phyloP scores from a whole-genome alignment of 2,888 invertebrate species.

The Heteromurus nitidus region DNA sequence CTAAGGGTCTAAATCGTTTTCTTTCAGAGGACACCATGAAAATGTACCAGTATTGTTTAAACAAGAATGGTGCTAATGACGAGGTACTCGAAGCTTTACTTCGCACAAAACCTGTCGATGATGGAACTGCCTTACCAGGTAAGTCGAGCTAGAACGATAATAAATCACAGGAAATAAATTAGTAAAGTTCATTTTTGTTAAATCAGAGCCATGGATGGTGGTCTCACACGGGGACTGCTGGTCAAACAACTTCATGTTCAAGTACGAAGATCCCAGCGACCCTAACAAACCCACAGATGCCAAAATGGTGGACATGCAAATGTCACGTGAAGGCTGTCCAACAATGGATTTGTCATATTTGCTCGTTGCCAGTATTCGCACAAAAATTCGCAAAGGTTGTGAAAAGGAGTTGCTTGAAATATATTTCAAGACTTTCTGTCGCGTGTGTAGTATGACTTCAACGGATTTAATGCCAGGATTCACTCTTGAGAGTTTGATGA shows the following conservation, averaged over 20 bases:
- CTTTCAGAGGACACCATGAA: neutral
- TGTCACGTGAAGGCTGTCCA: slow-evolving; percentile 56
- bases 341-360: slow-evolving; percentile 60
- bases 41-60: neutral
- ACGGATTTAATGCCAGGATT: slow-evolving; percentile 31
- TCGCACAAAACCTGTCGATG: slow-evolving; percentile 10
- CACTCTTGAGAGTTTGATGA: slow-evolving; percentile 7
- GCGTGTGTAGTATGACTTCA: slow-evolving; percentile 18
- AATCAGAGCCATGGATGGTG: slow-evolving; percentile 59
- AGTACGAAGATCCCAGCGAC: slow-evolving; percentile 40
- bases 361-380: slow-evolving; percentile 43
- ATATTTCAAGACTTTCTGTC: slow-evolving; percentile 42
- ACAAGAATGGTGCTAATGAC: slow-evolving; percentile 29
- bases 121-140: neutral
- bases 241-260: slow-evolving; percentile 68
- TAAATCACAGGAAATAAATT: neutral
- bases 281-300: slow-evolving; percentile 43
- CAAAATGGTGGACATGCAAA: slow-evolving; percentile 65
- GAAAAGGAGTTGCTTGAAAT: slow-evolving; percentile 34
- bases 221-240: slow-evolving; percentile 64
- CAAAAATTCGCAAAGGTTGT: slow-evolving; percentile 24
- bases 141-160: neutral
- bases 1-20: neutral
- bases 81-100: slow-evolving; percentile 8
- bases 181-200: neutral